Evolutionary conservation across 2,113 vertebrate species (phyloP).

Genomic region (Rhipidura dahli): DNA sequence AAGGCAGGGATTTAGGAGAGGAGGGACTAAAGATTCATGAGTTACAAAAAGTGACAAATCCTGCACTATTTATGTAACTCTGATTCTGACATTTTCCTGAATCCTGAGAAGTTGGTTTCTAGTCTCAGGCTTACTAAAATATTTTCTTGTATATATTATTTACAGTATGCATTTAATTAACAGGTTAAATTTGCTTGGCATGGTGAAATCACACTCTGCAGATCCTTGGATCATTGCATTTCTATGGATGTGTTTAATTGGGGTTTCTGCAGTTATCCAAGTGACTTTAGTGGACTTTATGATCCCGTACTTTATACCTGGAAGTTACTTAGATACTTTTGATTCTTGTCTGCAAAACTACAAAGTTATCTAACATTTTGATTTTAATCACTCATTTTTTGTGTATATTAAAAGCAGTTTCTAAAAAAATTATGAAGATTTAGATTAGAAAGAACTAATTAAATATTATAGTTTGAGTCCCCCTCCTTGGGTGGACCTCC

Average conservation of each 20-base stretch:
- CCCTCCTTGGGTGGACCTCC: not conserved
- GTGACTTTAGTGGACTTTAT: not conserved
- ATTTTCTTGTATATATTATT: not conserved
- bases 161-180: not conserved
- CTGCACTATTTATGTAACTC: not conserved
- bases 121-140: not conserved
- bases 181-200: not conserved
- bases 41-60: not conserved
- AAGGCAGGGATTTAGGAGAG: not conserved
- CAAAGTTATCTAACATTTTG: not conserved
- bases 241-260: not conserved
- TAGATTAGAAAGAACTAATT: too few species aligned
- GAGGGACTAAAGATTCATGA: not conserved
- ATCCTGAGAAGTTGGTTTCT: not conserved
- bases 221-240: not conserved
- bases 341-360: not conserved
- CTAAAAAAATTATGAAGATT: not conserved
- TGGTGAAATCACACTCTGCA: not conserved
- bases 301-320: not conserved
- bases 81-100: not conserved
- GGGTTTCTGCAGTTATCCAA: not conserved
- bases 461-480: not conserved
- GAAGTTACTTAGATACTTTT: not conserved
- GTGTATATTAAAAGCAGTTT: not conserved
- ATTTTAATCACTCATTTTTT: not conserved